Percentiles rank a stretch among this genome's conserved stretches.
phyloP scores from a whole-genome alignment of 2,888 invertebrate species.

The Chloromyia formosa region DNA sequence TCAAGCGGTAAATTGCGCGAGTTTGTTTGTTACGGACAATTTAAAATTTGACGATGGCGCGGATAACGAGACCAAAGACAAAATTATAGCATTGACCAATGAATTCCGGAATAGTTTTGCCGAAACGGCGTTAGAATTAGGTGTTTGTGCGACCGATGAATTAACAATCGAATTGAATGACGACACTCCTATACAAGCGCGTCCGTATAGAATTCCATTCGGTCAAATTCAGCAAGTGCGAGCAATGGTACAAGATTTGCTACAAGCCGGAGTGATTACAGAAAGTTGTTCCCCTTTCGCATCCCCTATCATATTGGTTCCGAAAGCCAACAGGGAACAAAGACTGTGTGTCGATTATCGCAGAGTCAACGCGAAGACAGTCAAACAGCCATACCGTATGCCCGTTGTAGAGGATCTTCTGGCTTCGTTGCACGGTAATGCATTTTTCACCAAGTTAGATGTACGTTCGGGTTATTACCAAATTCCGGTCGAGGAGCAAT shows the following conservation, averaged over 20 bases:
- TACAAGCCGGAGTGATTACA: not conserved
- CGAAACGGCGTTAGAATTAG: too few relatives aligned
- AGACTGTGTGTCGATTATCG: not conserved
- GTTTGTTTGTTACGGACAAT: too few relatives aligned
- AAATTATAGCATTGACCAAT: too few relatives aligned
- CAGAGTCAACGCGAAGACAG: not conserved
- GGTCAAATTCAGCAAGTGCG: not conserved
- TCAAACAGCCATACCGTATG: not conserved
- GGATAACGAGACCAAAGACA: too few relatives aligned
- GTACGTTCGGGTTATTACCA: too few relatives aligned
- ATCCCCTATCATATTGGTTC: not conserved
- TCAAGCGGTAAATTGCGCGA: too few relatives aligned
- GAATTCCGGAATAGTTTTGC: too few relatives aligned
- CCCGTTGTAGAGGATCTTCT: not conserved
- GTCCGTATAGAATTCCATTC: not conserved
- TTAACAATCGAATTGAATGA: too few relatives aligned
- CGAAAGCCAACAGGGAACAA: not conserved
- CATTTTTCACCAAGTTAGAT: not conserved
- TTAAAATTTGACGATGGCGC: too few relatives aligned
- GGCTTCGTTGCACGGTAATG: not conserved
- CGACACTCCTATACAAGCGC: too few relatives aligned
- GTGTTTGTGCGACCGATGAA: too few relatives aligned
- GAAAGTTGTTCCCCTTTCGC: not conserved
- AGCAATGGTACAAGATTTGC: not conserved
- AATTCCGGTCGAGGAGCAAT: not conserved